Evolutionary conservation across 2,113 vertebrate species (phyloP), one percentile per base, ranked within the genome.

Genomic region (Zapornia atra): DNA sequence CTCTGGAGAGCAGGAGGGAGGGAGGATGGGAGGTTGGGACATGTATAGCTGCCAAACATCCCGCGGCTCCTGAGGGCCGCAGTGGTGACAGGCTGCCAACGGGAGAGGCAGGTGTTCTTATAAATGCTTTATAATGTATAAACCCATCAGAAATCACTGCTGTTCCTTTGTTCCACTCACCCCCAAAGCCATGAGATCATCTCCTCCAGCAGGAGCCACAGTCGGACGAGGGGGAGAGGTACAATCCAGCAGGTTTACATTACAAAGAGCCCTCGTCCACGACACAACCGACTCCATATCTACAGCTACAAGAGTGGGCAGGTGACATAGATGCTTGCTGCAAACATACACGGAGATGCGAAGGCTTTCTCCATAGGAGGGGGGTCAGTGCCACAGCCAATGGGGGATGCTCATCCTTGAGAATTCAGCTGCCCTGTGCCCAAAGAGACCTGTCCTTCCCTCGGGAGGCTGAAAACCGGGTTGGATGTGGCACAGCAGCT

Each of bases 101-200:
- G 11, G 54, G 81, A 97, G 82, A 93, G 66, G 69, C 24, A 71
- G 59, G 72, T 84, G 88, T 92, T 88, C 82, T 87, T 56, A 57
- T 65, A 94, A 93, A 94, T 53, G 86, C 82, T 95, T 96, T 88
- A 87, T 84, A 95, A 95, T 84, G 92, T 57, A 91, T 77, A 95
- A 92, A 81, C 22, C 50, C 44, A 53, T 44, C 2, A 0, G 65
- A 69, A 88, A 94, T 61, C 5, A 2, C 80, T 60, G 24, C 1
- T 14, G 36, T 61, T 78, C 80, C 81, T 91, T 75, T 94, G 86
- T 84, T 88, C 80, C 77, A 21, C 34, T 81, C 76, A 50, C 64
- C 60, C 72, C 56, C 5, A 5, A 77, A 81, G 48, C 56, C 77
- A 64, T 71, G 86, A 94, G 91, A 72, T 92, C 82, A 90, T 48